Percentiles rank a stretch among this genome's conserved stretches.
Conservation (phyloP, 2,113 vertebrate species). For the Casuarius casuarius region DNA sequence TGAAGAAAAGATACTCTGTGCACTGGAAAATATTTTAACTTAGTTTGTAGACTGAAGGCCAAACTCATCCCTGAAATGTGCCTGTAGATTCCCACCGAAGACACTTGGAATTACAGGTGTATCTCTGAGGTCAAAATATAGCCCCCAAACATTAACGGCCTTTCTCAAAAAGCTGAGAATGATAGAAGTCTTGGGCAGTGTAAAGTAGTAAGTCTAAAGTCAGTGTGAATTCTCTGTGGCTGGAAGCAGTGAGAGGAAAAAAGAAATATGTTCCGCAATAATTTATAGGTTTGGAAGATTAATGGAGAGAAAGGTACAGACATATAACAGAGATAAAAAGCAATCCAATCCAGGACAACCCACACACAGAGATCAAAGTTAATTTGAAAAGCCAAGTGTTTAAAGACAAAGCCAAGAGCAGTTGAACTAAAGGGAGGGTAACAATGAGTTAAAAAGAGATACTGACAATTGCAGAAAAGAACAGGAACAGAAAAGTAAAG, state of each 20-base stretch:
- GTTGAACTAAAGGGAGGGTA: not conserved
- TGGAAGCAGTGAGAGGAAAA: conserved; percentile 21
- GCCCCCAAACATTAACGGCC: not conserved
- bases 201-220: conserved; percentile 28
- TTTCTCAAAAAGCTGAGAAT: conserved; percentile 17
- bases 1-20: not conserved
- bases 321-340: conserved; percentile 63
- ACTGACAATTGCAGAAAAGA: not conserved
- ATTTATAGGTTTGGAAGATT: conserved; percentile 65
- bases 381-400: conserved; percentile 50
- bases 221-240: conserved; percentile 39
- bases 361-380: conserved; percentile 36
- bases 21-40: not conserved
- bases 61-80: not conserved
- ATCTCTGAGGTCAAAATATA: conserved; percentile 17
- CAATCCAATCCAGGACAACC: conserved; percentile 34
- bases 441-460: not conserved
- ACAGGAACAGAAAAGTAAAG: not conserved
- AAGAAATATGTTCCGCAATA: conserved; percentile 27
- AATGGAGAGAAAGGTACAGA: conserved; percentile 43
- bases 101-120: not conserved
- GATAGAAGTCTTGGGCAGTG: conserved; percentile 33
- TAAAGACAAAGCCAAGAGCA: conserved; percentile 16
- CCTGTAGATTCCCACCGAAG: not conserved
- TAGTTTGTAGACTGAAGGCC: not conserved